These are phyloP conservation scores for Spicauda simplicius DNA, from an alignment of 2,888 invertebrate genomes.

Conservation along the genomic window DNA sequence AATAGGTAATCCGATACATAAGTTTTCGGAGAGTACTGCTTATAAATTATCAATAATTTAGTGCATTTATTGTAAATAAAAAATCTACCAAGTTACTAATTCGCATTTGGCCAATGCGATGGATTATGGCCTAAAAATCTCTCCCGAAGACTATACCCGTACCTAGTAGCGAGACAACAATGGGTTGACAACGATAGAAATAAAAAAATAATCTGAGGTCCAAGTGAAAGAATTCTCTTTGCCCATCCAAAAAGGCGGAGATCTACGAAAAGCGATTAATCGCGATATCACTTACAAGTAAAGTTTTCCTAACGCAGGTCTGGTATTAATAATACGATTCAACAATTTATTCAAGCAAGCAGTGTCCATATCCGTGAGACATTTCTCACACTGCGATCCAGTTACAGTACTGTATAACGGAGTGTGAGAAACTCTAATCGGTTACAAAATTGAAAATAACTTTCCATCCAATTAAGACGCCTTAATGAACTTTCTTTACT, in stretches of 20 bases:
- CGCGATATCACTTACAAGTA: not conserved
- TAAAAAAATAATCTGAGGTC: too few species aligned
- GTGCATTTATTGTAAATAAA: too few species aligned
- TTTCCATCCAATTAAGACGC: slow-evolving; percentile 47
- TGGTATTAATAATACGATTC: slow-evolving; percentile 39
- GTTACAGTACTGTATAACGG: slow-evolving; percentile 54
- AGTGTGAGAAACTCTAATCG: slow-evolving; percentile 67
- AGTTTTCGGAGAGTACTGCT: too few species aligned
- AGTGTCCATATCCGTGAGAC: slow-evolving; percentile 65
- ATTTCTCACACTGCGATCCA: slow-evolving; percentile 75
- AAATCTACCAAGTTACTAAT: too few species aligned
- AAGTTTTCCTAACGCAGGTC: slow-evolving; percentile 1
- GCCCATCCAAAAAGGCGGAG: slow-evolving; percentile 1
- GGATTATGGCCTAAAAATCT: too few species aligned
- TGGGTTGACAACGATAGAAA: too few species aligned
- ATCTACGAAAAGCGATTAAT: slow-evolving; percentile 24
- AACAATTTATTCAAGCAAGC: slow-evolving; percentile 56
- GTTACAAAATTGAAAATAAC: slow-evolving; percentile 48
- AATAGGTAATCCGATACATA: too few species aligned
- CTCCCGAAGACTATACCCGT: too few species aligned
- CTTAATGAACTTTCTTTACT: slow-evolving; percentile 27
- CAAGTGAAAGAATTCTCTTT: too few species aligned
- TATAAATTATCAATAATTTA: too few species aligned
- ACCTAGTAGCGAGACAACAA: too few species aligned
- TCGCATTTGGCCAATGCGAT: too few species aligned